Evolutionary conservation across 1,140 invertebrate genomes (phyloP), one percentile per base, ranked within the genome.

Genomic region (Drosophila prosaltans): DNA sequence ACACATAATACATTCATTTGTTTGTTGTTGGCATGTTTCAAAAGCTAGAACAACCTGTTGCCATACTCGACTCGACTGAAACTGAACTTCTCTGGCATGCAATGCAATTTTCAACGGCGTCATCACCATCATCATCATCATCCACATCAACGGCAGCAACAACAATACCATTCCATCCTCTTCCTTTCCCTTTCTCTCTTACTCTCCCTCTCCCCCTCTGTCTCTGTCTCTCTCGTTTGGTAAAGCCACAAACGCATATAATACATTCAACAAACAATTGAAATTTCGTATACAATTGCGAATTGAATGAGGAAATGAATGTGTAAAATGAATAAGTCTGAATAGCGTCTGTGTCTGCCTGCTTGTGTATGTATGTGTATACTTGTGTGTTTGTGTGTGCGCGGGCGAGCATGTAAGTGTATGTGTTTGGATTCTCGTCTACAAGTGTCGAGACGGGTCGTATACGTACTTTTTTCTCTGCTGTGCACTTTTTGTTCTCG

Each of bases 261-360:
- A 85, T 86, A 86, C 80, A 89, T 88, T 83, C 83, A 89, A 80
- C 84, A 88, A 88, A 88, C 84, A 88, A 88, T 88, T 88, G 84
- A 88, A 88, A 88, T 81, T 88, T 88, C 84, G 84, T 88, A 88
- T 88, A 88, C 84, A 88, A 88, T 88, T 88, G 84, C 84, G 84
- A 88, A 88, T 88, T 88, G 84, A 88, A 88, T 88, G 84, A 88
- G 84, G 84, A 88, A 88, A 88, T 88, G 84, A 88, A 88, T 88
- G 84, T 88, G 84, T 88, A 88, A 88, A 88, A 89, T 88, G 84
- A 88, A 89, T 88, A 88, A 89, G 85, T 84, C 83, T 88, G 83
- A 88, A 89, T 78, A 88, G 80, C 71, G 76, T 79, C 78, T 74
- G 57, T 75, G 65, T 62, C 45, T 75, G 58, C 45, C 45, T 71